Conservation (phyloP, 2,888 invertebrate genomes). For the Drosophila subsilvestris region DNA sequence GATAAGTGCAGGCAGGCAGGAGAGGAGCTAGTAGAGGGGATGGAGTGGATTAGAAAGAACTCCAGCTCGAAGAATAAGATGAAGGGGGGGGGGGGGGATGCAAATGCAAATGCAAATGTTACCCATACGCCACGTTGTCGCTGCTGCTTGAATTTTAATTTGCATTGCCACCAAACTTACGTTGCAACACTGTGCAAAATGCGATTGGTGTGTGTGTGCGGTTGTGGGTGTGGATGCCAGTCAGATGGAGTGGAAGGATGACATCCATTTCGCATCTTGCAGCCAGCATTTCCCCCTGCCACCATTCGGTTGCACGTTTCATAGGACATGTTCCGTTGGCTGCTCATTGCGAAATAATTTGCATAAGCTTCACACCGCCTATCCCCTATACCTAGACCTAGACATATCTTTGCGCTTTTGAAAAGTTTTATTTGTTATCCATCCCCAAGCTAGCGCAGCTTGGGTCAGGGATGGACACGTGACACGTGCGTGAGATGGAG, state of each 20-base stretch:
- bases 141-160: constrained; percentile 75
- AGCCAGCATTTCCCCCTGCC: constrained; percentile 26
- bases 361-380: constrained; percentile 60
- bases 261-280: constrained; percentile 50
- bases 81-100: neutral
- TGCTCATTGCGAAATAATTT: constrained; percentile 73
- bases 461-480: constrained; percentile 15
- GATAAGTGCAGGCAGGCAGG: neutral
- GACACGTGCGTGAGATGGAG: constrained; percentile 1
- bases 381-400: neutral
- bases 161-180: constrained; percentile 62
- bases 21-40: neutral
- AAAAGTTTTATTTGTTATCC: constrained; percentile 40
- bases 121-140: constrained; percentile 69
- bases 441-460: no score
- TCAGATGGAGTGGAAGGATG: constrained; percentile 16
- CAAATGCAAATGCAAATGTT: constrained; percentile 72
- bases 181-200: constrained; percentile 54
- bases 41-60: no score
- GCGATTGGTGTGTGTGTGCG: neutral
- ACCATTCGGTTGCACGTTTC: constrained; percentile 43
- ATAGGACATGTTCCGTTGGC: constrained; percentile 64
- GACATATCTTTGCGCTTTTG: constrained; percentile 16
- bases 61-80: constrained; percentile 4
- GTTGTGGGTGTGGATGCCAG: no score